phyloP scores from a whole-genome alignment of 2,113 vertebrate genomes.

The Myiozetetes cayanensis region DNA sequence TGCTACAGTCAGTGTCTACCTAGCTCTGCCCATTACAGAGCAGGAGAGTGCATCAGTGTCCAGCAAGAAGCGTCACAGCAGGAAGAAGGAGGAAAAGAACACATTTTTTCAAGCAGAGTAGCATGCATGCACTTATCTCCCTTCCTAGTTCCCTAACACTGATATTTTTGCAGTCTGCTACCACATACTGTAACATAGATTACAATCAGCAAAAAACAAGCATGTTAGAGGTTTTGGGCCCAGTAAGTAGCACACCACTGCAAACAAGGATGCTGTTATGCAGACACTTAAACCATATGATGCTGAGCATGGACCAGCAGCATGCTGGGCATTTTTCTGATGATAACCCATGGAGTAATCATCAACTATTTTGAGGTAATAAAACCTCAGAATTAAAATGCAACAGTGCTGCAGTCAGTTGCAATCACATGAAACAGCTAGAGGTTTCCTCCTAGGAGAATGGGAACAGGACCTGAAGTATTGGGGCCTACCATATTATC shows the following conservation, averaged over 20 bases:
- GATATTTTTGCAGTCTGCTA: not conserved
- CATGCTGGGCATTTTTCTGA: not conserved
- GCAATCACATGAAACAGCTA: not conserved
- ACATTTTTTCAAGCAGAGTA: not conserved
- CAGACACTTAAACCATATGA: not conserved
- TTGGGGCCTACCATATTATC: not conserved
- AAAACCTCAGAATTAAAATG: not conserved
- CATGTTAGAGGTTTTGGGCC: not conserved
- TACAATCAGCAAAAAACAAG: not conserved
- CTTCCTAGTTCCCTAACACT: not conserved
- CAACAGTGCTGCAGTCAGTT: not conserved
- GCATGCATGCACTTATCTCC: not conserved
- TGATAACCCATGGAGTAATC: not conserved
- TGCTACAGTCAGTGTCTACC: not conserved
- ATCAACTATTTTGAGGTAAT: not conserved
- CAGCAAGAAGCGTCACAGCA: not conserved
- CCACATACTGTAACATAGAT: not conserved
- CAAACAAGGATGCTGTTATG: not conserved
- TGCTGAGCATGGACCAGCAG: not conserved
- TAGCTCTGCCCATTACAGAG: not conserved
- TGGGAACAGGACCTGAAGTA: not conserved
- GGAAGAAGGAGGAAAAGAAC: not conserved
- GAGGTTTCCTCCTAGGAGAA: not conserved
- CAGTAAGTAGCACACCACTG: not conserved
- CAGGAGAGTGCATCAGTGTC: not conserved